Evolutionary conservation across 2,888 invertebrate species (phyloP).

Genomic region (Pterobdella sp.): DNA sequence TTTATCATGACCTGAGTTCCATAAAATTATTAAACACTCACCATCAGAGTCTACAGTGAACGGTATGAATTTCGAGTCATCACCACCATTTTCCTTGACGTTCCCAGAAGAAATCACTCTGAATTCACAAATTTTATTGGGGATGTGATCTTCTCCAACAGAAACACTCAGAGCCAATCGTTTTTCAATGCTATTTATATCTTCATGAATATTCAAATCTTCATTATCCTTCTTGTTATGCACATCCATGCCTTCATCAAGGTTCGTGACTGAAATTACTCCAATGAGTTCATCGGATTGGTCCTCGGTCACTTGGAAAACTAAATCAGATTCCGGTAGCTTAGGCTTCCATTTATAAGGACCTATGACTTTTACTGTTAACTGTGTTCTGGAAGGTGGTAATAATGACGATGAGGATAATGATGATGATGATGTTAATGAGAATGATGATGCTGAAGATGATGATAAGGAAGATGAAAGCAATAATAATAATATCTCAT

Average conservation of each 20-base stretch:
- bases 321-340: not conserved
- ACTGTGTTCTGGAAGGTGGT: not conserved
- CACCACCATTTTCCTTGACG: not conserved
- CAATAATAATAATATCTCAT: too few species aligned
- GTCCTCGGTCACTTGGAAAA: not conserved
- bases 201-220: not conserved
- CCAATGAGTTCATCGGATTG: not conserved
- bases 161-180: not conserved
- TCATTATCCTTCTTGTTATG: not conserved
- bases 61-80: not conserved
- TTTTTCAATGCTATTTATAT: not conserved
- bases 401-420: not conserved
- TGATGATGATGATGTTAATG: not conserved
- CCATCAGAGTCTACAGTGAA: not conserved
- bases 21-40: not conserved
- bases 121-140: not conserved
- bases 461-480: not conserved
- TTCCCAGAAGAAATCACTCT: not conserved
- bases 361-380: not conserved
- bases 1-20: not conserved
- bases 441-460: not conserved
- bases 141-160: not conserved
- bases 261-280: not conserved
- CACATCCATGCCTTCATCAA: not conserved
- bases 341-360: conserved; percentile 2